These are phyloP conservation scores for Cheilosia soror DNA, from an alignment of 2,888 invertebrate species.

Conservation along the genomic window DNA sequence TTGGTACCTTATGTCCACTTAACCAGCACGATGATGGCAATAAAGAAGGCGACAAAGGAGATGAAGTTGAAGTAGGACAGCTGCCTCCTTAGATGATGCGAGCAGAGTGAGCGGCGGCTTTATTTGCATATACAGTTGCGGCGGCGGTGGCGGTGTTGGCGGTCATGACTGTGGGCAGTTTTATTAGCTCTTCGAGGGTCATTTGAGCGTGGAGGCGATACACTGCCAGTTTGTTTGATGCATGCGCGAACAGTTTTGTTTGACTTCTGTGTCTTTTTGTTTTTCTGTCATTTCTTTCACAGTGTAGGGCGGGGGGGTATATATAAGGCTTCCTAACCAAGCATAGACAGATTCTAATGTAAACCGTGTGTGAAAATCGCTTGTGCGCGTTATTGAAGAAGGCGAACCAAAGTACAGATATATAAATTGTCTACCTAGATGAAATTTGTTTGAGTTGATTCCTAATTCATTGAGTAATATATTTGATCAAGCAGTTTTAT, in stretches of 20 bases:
- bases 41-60: constrained; percentile 75
- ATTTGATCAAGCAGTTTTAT: no score
- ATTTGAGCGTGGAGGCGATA: constrained; percentile 65
- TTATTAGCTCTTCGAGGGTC: constrained; percentile 69
- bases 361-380: no score
- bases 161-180: constrained; percentile 57
- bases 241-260: constrained; percentile 52
- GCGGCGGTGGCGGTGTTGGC: constrained; percentile 24
- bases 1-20: constrained; percentile 75
- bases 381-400: no score
- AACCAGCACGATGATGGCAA: constrained; percentile 73
- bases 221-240: constrained; percentile 62
- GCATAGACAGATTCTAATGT: neutral
- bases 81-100: constrained; percentile 26
- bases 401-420: no score
- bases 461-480: no score
- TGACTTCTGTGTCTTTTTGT: constrained; percentile 55
- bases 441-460: no score
- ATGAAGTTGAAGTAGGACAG: constrained; percentile 65
- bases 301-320: neutral
- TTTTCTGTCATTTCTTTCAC: neutral
- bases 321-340: neutral
- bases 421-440: no score
- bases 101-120: constrained; percentile 33
- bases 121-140: constrained; percentile 68